phyloP scores from a whole-genome alignment of 2,888 invertebrate species.

The Drosophila melanosoma region DNA sequence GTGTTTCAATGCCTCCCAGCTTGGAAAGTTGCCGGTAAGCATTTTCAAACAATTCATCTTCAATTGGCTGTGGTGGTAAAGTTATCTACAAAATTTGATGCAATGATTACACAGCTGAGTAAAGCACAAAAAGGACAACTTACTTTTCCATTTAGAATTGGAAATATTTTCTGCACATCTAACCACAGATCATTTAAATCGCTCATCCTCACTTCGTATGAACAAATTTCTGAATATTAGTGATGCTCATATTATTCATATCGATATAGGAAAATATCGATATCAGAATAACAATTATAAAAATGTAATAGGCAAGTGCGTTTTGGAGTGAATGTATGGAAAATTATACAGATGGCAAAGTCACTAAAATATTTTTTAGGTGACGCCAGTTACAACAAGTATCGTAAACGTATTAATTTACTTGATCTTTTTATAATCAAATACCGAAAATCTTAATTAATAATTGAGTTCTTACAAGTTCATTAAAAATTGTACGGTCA shows the following conservation, averaged over 20 bases:
- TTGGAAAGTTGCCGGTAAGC: slow-evolving; percentile 42
- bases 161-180: slow-evolving; percentile 75
- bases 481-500: too few species aligned
- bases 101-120: neutral
- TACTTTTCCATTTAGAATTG: slow-evolving; percentile 77
- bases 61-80: slow-evolving; percentile 25
- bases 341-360: neutral
- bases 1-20: slow-evolving; percentile 42
- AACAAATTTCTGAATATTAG: slow-evolving; percentile 12
- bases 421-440: too few species aligned
- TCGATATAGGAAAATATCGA: neutral
- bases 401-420: too few species aligned
- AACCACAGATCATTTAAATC: slow-evolving; percentile 74
- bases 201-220: slow-evolving; percentile 53
- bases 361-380: too few species aligned
- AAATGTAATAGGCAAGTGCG: neutral
- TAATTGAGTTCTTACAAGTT: too few species aligned
- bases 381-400: too few species aligned
- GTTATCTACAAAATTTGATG: slow-evolving; percentile 8
- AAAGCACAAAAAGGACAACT: neutral
- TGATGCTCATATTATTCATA: slow-evolving; percentile 2
- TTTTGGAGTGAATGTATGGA: neutral
- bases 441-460: too few species aligned
- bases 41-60: slow-evolving; percentile 44
- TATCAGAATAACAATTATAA: neutral